Evolutionary conservation across 64 coral and sea anemone species (phyloP).

Genomic region (Pocillopora verrucosa): DNA sequence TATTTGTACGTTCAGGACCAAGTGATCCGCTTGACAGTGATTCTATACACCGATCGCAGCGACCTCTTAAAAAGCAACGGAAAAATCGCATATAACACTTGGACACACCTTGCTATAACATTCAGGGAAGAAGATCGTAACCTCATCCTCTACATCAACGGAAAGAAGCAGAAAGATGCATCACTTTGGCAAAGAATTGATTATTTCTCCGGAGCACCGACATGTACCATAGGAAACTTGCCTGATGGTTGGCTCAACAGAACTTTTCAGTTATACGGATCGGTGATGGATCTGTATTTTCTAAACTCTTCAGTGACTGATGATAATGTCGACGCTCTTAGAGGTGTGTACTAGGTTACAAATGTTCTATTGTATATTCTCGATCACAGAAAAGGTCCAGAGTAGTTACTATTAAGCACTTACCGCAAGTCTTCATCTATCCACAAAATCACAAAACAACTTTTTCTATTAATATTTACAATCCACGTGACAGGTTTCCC

Average conservation of each 20-base stretch:
- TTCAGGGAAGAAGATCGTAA: background rate
- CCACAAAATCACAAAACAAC: background rate
- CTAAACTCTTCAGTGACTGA: background rate
- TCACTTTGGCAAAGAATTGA: background rate
- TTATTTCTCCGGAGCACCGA: background rate
- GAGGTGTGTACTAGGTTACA: background rate
- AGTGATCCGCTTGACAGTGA: background rate
- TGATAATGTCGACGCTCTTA: background rate
- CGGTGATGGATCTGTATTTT: background rate
- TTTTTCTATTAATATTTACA: background rate
- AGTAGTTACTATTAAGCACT: no score
- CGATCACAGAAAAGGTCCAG: background rate
- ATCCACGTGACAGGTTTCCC: background rate
- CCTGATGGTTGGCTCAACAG: background rate
- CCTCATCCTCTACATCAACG: background rate
- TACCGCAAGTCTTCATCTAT: no score
- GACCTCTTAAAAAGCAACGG: background rate
- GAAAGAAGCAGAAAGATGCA: background rate
- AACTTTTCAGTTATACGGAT: background rate
- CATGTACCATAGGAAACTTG: background rate
- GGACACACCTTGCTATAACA: background rate
- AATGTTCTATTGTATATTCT: background rate
- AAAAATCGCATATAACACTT: background rate
- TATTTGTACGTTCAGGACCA: background rate
- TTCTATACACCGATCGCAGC: background rate